Conservation (phyloP, 2,888 invertebrate genomes). For the Rotaria macrura region DNA sequence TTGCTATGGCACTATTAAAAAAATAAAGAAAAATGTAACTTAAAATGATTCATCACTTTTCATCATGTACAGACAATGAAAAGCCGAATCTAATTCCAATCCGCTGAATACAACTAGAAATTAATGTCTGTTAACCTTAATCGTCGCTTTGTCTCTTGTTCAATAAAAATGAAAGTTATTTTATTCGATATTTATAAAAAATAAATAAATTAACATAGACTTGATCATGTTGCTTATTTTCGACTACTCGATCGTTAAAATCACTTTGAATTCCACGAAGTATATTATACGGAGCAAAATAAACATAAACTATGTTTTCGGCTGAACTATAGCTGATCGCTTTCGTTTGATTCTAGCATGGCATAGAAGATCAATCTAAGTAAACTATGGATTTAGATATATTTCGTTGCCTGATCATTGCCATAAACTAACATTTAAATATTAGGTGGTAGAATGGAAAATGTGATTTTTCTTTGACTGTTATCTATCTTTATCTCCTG, state of each 20-base stretch:
- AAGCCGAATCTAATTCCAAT: not conserved
- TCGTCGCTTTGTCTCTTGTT: not conserved
- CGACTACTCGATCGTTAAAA: not conserved
- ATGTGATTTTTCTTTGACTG: too few species aligned
- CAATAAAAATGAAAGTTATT: not conserved
- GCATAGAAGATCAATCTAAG: not conserved
- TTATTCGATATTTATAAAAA: not conserved
- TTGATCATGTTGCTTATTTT: not conserved
- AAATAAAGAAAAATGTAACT: too few species aligned
- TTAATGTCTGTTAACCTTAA: not conserved
- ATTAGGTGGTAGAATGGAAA: too few species aligned
- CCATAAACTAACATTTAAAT: too few species aligned
- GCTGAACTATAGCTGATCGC: not conserved
- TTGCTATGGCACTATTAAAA: not conserved
- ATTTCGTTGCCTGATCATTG: too few species aligned
- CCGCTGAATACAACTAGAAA: not conserved
- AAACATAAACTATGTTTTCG: not conserved
- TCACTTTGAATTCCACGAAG: not conserved
- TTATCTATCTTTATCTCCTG: too few species aligned
- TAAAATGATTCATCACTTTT: not conserved
- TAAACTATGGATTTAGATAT: not conserved
- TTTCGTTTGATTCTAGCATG: not conserved
- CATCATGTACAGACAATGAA: not conserved
- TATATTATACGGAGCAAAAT: not conserved
- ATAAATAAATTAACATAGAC: not conserved